Evolutionary conservation across 2,888 invertebrate genomes (phyloP).

Genomic region (Miltochrista miniata): DNA sequence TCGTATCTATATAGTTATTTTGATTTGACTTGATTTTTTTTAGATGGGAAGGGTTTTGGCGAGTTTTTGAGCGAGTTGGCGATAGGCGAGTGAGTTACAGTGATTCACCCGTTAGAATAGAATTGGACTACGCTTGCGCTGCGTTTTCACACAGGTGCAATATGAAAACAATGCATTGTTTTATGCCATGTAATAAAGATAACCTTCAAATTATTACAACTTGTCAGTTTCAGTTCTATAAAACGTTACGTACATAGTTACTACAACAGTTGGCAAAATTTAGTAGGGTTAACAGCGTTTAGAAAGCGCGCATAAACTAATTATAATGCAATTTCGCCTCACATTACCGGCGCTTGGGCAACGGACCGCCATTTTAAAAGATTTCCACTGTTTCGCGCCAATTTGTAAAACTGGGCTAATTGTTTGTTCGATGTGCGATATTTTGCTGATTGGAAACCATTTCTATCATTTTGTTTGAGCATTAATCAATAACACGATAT

Average conservation of each 20-base stretch:
- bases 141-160: too few species aligned
- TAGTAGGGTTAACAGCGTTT: conserved; percentile 47
- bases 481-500: background rate
- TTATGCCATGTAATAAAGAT: background rate
- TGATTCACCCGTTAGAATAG: too few species aligned
- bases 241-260: conserved; percentile 3
- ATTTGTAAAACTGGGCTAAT: conserved; percentile 34
- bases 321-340: conserved; percentile 54
- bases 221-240: background rate
- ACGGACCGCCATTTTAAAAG: conserved; percentile 34
- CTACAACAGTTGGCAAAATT: conserved; percentile 29
- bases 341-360: conserved; percentile 48
- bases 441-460: background rate
- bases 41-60: too few species aligned
- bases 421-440: conserved; percentile 24
- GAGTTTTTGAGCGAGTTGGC: too few species aligned
- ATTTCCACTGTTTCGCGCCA: conserved; percentile 36
- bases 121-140: too few species aligned
- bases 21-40: too few species aligned
- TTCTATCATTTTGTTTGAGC: background rate
- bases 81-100: too few species aligned
- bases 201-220: background rate
- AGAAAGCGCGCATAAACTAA: conserved; percentile 62
- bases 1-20: too few species aligned
- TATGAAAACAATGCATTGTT: too few species aligned